Conservation (phyloP, 2,888 invertebrate species). For the Automeris io region DNA sequence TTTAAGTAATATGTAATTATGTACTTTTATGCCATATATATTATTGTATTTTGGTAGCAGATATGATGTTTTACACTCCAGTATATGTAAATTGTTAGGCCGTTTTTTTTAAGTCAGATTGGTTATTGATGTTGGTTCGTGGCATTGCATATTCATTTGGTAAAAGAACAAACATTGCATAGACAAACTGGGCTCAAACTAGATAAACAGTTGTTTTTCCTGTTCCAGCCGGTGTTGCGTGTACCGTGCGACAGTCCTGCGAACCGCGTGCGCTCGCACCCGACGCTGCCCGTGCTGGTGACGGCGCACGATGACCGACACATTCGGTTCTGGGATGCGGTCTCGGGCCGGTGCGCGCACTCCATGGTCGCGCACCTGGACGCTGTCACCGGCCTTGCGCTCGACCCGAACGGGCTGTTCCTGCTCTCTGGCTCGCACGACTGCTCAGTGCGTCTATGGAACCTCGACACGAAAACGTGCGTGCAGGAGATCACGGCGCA, state of each 20-base stretch:
- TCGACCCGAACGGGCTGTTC: conserved; percentile 99
- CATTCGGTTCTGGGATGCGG: conserved; percentile 99
- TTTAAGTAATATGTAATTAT: no score
- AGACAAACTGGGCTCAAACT: no score
- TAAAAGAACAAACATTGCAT: no score
- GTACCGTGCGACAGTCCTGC: conserved; percentile 80
- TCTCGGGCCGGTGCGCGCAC: conserved; percentile 94
- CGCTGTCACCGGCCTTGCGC: conserved; percentile 97
- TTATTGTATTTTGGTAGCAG: no score
- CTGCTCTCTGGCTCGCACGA: conserved; percentile 99
- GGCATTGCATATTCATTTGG: no score
- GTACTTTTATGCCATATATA: no score
- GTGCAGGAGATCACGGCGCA: conserved; percentile 99
- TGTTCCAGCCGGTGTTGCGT: conserved; percentile 75
- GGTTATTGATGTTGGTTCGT: no score
- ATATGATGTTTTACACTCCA: no score
- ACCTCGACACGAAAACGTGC: conserved; percentile 98
- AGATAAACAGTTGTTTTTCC: conserved; percentile 15
- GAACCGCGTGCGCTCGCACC: conserved; percentile 94
- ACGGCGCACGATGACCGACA: conserved; percentile 99
- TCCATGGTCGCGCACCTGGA: conserved; percentile 99
- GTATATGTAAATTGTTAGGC: no score
- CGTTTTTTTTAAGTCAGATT: no score
- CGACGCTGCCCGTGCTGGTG: conserved; percentile 95
- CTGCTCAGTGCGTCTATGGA: conserved; percentile 99